Evolutionary conservation across 2,113 vertebrate genomes (phyloP).

Genomic region (Serinus canaria): DNA sequence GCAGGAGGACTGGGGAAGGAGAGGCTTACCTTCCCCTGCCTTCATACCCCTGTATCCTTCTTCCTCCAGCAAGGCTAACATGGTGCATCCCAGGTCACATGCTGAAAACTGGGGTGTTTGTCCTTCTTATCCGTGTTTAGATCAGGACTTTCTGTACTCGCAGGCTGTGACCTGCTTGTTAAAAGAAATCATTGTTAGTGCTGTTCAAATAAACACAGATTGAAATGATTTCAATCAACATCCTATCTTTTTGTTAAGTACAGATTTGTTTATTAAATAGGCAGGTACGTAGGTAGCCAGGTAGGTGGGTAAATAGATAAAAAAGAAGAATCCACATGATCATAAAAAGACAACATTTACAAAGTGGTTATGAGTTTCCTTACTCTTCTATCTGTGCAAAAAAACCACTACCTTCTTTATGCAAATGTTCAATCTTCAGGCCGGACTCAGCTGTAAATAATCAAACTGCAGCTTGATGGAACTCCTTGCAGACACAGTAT

Average conservation of each 20-base stretch:
- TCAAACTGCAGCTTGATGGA: neutral
- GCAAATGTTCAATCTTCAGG: neutral
- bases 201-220: neutral
- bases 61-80: neutral
- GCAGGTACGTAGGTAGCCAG: accelerated
- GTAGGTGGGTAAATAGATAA: neutral
- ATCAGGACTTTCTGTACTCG: neutral
- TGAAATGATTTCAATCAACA: neutral
- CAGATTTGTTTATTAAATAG: neutral
- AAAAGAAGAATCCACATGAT: neutral
- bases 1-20: neutral
- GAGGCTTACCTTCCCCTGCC: neutral
- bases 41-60: neutral
- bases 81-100: neutral
- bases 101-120: neutral
- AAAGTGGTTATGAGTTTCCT: neutral
- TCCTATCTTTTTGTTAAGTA: neutral
- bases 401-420: neutral
- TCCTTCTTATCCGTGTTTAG: neutral
- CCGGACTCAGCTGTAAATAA: neutral
- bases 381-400: neutral
- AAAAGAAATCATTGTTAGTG: neutral
- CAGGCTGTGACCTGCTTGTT: neutral
- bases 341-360: neutral
- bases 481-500: neutral